These are phyloP conservation scores for Rhinatrema bivittatum DNA, from an alignment of 2,797 vertebrate species.

Conservation along the genomic window DNA sequence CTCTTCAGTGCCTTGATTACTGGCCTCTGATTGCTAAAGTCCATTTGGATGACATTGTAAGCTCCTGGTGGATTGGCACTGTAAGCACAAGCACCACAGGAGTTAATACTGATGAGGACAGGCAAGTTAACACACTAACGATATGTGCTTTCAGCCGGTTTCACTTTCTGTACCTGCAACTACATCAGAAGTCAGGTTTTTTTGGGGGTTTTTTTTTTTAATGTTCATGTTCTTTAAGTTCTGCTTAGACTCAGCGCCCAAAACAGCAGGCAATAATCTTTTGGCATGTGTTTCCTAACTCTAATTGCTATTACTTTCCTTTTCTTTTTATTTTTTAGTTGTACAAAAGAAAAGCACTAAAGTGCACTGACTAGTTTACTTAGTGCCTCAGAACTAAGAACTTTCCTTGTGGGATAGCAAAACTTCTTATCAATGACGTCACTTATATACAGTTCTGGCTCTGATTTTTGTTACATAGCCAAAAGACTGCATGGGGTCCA, in stretches of 20 bases:
- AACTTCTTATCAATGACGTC: too few species aligned
- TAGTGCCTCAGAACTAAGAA: too few species aligned
- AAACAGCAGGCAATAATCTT: neutral
- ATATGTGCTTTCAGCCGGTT: slow-evolving; percentile 21
- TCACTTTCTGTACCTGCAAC: slow-evolving; percentile 6
- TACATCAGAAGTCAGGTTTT: slow-evolving; percentile 4
- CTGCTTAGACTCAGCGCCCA: neutral
- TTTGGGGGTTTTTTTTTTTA: too few species aligned
- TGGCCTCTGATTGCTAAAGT: slow-evolving; percentile 8
- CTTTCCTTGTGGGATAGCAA: too few species aligned
- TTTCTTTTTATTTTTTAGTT: neutral
- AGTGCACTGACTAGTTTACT: too few species aligned
- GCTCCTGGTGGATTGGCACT: slow-evolving; percentile 2
- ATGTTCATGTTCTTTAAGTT: slow-evolving; percentile 19
- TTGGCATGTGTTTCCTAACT: neutral
- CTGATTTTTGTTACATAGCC: too few species aligned
- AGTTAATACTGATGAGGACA: neutral
- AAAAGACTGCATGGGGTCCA: too few species aligned
- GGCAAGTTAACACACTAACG: slow-evolving; percentile 8
- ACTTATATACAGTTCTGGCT: too few species aligned
- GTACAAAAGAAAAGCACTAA: neutral
- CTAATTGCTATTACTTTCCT: too few species aligned
- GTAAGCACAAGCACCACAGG: slow-evolving; percentile 10
- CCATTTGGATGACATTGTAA: neutral
- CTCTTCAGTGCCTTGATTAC: slow-evolving; percentile 9